Base-by-base conservation (phyloP, 1,140 invertebrate species). In the Ylistrum balloti region DNA sequence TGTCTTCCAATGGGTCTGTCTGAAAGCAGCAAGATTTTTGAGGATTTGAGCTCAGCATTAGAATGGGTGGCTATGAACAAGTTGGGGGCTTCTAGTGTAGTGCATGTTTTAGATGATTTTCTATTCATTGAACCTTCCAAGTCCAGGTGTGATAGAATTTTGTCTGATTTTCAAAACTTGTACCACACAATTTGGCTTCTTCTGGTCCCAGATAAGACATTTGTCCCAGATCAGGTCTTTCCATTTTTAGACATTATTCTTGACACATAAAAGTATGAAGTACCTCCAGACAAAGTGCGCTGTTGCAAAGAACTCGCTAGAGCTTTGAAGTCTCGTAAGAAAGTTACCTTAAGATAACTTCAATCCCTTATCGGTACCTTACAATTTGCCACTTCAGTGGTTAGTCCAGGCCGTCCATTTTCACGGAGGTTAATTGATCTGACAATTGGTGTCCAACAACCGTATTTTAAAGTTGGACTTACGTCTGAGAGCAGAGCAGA, bases 61-160 rank as follows among this genome's bases (percentile, higher is more conserved):
- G 86, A 91, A 17, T 88, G 88, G 87, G 41, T n/a, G 22, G 87
- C 90, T 22, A 17, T 28, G 0, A 28, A 85, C 3, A 33, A 88
- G 32, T 88, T 48, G 20, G 56, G 35, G 32, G 35, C 86, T 38
- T 32, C 7, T 22, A 74, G 15, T 28, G 88, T 88, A 74, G 87
- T 88, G 33, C 90, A 90, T 86, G 38, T 90, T 33, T 48, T 90
- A 15, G 90, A 90, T 33, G 90, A 86, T 33, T 90, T 90, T 90
- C 33, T 88, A 28, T 35, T 90, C 3, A 45, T 88, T 41, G 87
- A 90, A 88, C 38, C 33, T 7, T 90, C 48, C 20, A 10, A 85
- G 0, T 45, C 10, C 22, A 2, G 10, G 11, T 56, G 41, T 28
- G 0, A 32, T 0, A 11, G 0, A 11, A 88, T 28, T 20, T 20